phyloP scores from a whole-genome alignment of 2,113 vertebrate genomes.

The Enhydra lutris region DNA sequence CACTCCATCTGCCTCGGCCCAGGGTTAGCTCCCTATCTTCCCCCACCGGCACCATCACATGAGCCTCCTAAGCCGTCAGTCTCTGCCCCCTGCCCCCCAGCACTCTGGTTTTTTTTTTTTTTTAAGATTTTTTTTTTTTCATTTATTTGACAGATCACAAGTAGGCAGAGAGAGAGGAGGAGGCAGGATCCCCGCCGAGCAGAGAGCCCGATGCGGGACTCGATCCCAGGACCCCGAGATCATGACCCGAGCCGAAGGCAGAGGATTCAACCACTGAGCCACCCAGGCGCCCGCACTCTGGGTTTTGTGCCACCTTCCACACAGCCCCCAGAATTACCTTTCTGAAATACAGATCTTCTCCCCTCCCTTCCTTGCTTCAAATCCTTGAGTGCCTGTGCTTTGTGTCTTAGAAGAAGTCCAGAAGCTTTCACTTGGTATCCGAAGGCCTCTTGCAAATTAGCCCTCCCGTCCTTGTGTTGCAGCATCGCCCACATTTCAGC shows the following conservation, averaged over 20 bases:
- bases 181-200: too few species aligned
- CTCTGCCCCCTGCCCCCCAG: not conserved
- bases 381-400: not conserved
- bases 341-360: not conserved
- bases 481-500: not conserved
- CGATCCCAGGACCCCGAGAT: too few species aligned
- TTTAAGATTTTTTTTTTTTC: too few species aligned
- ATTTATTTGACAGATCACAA: too few species aligned
- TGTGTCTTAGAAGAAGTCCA: not conserved
- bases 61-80: not conserved
- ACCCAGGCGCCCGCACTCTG: not conserved
- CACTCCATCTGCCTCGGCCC: not conserved
- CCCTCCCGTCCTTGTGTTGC: not conserved
- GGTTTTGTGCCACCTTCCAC: not conserved
- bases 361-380: not conserved
- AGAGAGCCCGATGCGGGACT: too few species aligned
- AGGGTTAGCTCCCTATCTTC: not conserved
- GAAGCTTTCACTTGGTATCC: not conserved
- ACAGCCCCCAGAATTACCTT: not conserved
- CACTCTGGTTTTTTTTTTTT: not conserved
- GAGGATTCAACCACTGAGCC: too few species aligned
- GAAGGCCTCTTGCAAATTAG: not conserved
- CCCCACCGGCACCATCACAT: not conserved
- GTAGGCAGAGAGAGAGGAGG: too few species aligned
- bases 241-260: too few species aligned